Evolutionary conservation across 1,140 invertebrate genomes (phyloP).

Genomic region (Drosophila lowei): DNA sequence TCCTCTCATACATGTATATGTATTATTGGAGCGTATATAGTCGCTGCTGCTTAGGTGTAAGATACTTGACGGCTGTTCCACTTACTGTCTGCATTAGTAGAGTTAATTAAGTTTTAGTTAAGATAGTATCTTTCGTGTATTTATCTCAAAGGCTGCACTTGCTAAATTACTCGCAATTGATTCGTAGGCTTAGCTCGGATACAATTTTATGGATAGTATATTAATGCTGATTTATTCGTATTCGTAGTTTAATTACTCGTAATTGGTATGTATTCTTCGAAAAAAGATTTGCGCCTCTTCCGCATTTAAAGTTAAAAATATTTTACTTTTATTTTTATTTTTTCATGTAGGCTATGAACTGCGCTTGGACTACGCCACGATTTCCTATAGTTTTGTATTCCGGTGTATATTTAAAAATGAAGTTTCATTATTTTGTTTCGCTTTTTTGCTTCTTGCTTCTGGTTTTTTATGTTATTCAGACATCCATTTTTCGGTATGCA

Average conservation of each 20-base stretch:
- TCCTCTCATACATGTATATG: conserved; percentile 24
- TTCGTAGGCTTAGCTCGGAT: conserved; percentile 48
- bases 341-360: conserved; percentile 66
- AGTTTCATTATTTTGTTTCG: conserved; percentile 31
- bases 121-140: conserved; percentile 36
- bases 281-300: conserved; percentile 47
- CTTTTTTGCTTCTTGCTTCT: conserved; percentile 17
- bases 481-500: conserved; percentile 26
- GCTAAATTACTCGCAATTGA: conserved; percentile 40
- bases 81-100: conserved; percentile 49
- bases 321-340: conserved; percentile 25
- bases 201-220: conserved; percentile 44
- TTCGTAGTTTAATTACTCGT: conserved; percentile 56
- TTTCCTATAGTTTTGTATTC: conserved; percentile 48
- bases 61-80: conserved; percentile 41
- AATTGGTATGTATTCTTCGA: conserved; percentile 70
- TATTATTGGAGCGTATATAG: conserved; percentile 43
- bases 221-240: conserved; percentile 44
- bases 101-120: conserved; percentile 25
- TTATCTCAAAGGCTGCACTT: conserved; percentile 63
- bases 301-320: conserved; percentile 33
- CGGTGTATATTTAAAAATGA: conserved; percentile 54
- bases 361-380: conserved; percentile 59
- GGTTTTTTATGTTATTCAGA: conserved; percentile 15
- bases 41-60: conserved; percentile 19